A percentile compares a stretch with the other conserved stretches of the same genome.
Conservation (phyloP, 2,797 vertebrate species). For the Heliangelus exortis region DNA sequence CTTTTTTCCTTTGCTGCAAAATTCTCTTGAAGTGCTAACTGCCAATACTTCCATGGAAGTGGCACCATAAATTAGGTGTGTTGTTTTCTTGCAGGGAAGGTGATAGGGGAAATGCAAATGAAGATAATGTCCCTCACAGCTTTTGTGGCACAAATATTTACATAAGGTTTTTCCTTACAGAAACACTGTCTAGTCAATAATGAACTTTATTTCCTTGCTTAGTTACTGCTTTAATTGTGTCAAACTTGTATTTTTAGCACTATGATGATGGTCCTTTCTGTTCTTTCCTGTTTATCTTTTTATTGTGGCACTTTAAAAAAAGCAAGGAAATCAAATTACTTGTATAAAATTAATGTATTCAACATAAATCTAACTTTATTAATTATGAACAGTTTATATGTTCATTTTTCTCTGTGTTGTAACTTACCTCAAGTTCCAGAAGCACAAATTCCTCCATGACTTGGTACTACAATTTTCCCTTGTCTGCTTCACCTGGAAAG, state of each 20-base stretch:
- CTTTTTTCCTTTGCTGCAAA: not conserved
- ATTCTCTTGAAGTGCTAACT: not conserved
- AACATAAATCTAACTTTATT: not conserved
- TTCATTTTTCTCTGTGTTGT: not conserved
- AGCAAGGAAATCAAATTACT: not conserved
- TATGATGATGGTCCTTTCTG: not conserved
- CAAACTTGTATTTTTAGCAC: not conserved
- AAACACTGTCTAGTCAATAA: not conserved
- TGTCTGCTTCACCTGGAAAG: not conserved
- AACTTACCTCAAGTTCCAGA: not conserved
- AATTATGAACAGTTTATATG: not conserved
- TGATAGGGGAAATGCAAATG: not conserved
- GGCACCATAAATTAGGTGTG: not conserved
- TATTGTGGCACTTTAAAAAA: not conserved
- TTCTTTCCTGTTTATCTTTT: not conserved
- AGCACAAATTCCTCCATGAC: not conserved
- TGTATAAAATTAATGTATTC: not conserved
- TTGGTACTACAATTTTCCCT: not conserved
- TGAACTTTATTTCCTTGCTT: not conserved
- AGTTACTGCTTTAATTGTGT: not conserved
- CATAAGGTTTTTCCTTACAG: not conserved
- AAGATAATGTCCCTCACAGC: not conserved
- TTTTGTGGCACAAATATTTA: not conserved
- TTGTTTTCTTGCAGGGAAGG: not conserved
- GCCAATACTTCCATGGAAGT: not conserved